Evolutionary conservation across 35 echinoderm and acorn worm genomes (phyloP).

Genomic region (Apostichopus japonicus): DNA sequence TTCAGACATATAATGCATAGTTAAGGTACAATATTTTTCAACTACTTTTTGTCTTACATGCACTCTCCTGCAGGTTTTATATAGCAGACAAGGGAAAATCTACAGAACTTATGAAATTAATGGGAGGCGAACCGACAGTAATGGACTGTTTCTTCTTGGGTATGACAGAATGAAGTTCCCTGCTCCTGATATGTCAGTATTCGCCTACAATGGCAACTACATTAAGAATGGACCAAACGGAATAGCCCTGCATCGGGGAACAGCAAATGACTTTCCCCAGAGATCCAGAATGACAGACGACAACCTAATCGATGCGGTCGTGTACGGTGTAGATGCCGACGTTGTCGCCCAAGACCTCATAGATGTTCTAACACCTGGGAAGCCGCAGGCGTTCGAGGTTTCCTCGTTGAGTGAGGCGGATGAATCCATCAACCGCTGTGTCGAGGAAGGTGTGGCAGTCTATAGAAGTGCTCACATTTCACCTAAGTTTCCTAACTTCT

Average conservation of each 20-base stretch:
- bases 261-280: not conserved
- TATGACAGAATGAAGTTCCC: slow-evolving; percentile 61
- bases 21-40: no score
- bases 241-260: slow-evolving; percentile 69
- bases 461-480: slow-evolving; percentile 55
- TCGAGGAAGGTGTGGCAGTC: slow-evolving; percentile 24
- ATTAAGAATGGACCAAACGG: slow-evolving; percentile 56
- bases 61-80: slow-evolving; percentile 14
- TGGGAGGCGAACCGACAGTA: slow-evolving; percentile 66
- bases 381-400: slow-evolving; percentile 35
- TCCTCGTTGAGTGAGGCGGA: slow-evolving; percentile 42
- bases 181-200: slow-evolving; percentile 64
- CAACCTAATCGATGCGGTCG: slow-evolving; percentile 70
- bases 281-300: slow-evolving; percentile 23
- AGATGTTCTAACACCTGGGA: slow-evolving; percentile 53
- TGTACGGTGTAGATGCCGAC: slow-evolving; percentile 14
- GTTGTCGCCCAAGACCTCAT: slow-evolving; percentile 52
- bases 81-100: slow-evolving; percentile 14
- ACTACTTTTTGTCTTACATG: no score
- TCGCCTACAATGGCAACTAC: slow-evolving; percentile 17
- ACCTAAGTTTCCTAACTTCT: slow-evolving; percentile 77
- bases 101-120: slow-evolving; percentile 55
- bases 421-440: slow-evolving; percentile 80
- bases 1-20: no score
- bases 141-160: slow-evolving; percentile 90